Evolutionary conservation across 2,888 invertebrate genomes (phyloP).

Genomic region (Therioaphis trifolii): DNA sequence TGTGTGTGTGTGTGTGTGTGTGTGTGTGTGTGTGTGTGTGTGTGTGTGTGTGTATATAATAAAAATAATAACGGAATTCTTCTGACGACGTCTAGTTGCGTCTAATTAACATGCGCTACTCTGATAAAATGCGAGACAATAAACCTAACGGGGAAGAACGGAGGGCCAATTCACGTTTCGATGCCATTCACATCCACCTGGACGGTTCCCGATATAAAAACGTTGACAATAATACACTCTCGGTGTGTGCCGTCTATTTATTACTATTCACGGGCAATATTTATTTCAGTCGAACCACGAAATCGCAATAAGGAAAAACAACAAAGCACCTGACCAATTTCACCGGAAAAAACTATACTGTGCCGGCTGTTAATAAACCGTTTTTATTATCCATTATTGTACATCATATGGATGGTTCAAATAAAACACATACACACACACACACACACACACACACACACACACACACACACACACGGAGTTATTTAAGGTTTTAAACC

Average conservation of each 20-base stretch:
- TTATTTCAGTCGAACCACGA: neutral
- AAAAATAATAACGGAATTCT: neutral
- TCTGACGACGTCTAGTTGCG: neutral
- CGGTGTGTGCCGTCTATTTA: too few relatives aligned
- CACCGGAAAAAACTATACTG: too few relatives aligned
- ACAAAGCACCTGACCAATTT: neutral
- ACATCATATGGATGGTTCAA: too few relatives aligned
- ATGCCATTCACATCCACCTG: constrained; percentile 17
- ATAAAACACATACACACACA: too few relatives aligned
- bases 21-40: too few relatives aligned
- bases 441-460: neutral
- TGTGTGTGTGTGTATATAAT: too few relatives aligned
- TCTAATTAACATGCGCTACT: constrained; percentile 37
- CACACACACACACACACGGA: neutral
- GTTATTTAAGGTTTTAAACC: too few relatives aligned
- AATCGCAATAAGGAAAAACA: neutral
- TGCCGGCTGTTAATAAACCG: too few relatives aligned
- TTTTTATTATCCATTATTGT: too few relatives aligned
- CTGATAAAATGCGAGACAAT: constrained; percentile 13
- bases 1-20: too few relatives aligned
- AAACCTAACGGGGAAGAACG: neutral
- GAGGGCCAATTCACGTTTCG: neutral
- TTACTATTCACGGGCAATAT: too few relatives aligned
- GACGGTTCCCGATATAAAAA: constrained; percentile 8
- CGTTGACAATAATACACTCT: too few relatives aligned